Evolutionary conservation across 2,888 invertebrate species (phyloP).

Genomic region (Acleris holmiana): DNA sequence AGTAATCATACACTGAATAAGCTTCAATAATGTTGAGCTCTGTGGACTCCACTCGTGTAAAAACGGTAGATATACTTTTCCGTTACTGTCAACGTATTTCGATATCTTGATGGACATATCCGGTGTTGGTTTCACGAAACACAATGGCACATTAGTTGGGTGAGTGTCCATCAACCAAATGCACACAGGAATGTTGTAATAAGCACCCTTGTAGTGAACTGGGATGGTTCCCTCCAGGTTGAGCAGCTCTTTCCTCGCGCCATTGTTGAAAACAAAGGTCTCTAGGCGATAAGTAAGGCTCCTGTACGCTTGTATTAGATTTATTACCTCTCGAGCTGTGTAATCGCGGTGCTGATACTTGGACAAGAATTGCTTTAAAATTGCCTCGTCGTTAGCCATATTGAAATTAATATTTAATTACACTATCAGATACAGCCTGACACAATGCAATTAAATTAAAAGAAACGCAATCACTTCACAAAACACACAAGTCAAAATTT

Average conservation of each 20-base stretch:
- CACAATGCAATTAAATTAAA: slow-evolving; percentile 20
- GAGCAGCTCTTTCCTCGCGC: slow-evolving; percentile 90
- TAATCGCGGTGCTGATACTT: slow-evolving; percentile 79
- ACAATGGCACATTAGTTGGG: slow-evolving; percentile 97
- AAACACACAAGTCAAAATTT: slow-evolving; percentile 36
- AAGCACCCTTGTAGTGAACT: slow-evolving; percentile 93
- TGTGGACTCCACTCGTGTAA: slow-evolving; percentile 95
- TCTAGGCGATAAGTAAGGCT: slow-evolving; percentile 76
- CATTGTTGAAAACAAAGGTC: slow-evolving; percentile 93
- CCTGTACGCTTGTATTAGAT: slow-evolving; percentile 73
- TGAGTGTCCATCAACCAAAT: slow-evolving; percentile 99
- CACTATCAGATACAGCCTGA: slow-evolving; percentile 1
- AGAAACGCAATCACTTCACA: slow-evolving; percentile 26
- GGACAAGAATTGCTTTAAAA: slow-evolving; percentile 69
- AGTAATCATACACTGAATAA: slow-evolving; percentile 95
- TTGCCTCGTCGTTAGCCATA: slow-evolving; percentile 75
- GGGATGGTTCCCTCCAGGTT: slow-evolving; percentile 97
- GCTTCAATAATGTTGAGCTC: slow-evolving; percentile 92
- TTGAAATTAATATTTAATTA: slow-evolving; percentile 38
- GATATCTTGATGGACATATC: slow-evolving; percentile 98
- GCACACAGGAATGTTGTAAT: slow-evolving; percentile 98
- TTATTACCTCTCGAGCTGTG: slow-evolving; percentile 73
- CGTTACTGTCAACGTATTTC: slow-evolving; percentile 96
- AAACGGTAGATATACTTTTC: slow-evolving; percentile 98
- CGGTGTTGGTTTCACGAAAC: slow-evolving; percentile 96